These are phyloP conservation scores for Poecilia wingei DNA, from an alignment of 2,797 vertebrate species.

Conservation along the genomic window DNA sequence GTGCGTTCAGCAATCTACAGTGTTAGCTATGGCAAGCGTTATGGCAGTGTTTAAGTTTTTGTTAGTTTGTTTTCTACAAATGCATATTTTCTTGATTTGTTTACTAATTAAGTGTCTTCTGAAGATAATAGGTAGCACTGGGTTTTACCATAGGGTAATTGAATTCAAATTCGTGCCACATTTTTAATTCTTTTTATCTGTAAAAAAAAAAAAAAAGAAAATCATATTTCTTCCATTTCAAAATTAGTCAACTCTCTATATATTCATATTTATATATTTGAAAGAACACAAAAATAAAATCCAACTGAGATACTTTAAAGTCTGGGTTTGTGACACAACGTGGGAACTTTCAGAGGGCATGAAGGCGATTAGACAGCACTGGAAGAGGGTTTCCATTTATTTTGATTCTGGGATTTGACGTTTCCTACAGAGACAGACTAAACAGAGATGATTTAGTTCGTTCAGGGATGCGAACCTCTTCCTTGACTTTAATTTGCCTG, in stretches of 20 bases:
- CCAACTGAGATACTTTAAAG: background rate
- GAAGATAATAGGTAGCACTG: background rate
- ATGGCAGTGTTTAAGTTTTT: background rate
- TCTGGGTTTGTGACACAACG: background rate
- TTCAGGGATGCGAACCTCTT: slow-evolving; percentile 14
- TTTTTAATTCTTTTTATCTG: background rate
- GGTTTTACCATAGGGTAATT: background rate
- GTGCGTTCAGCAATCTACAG: too few relatives aligned
- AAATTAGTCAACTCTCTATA: background rate
- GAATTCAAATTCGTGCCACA: background rate
- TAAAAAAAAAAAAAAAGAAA: background rate
- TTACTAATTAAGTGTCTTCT: background rate
- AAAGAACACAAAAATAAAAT: background rate
- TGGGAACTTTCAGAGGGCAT: background rate
- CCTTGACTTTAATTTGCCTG: slow-evolving; percentile 10
- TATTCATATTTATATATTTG: background rate
- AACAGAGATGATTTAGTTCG: slow-evolving; percentile 13
- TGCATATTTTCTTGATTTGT: background rate
- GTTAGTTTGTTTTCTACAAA: background rate
- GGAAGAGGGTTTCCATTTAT: slow-evolving; percentile 1
- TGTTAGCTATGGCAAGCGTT: too few relatives aligned
- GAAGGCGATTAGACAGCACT: too few relatives aligned
- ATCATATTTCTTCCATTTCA: background rate
- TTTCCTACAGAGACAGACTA: background rate
- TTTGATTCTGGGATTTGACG: slow-evolving; percentile 9